Percentiles rank a stretch among this genome's conserved stretches.
Evolutionary conservation across 2,113 vertebrate genomes (phyloP).

Genomic region (Paralichthys olivaceus): DNA sequence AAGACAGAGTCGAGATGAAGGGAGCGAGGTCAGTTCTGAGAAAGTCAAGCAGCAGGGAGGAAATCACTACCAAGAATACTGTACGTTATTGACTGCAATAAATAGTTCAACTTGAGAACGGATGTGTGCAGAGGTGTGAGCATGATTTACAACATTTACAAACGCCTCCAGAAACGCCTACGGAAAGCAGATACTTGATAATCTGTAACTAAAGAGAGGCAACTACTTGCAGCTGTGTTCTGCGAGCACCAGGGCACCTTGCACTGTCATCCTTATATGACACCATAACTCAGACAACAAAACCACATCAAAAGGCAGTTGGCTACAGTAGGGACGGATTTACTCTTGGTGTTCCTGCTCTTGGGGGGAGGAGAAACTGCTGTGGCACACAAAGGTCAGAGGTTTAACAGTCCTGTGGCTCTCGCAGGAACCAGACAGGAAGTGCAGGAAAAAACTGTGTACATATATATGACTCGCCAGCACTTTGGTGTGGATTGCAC

Average conservation of each 20-base stretch:
- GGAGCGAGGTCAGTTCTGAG: slow-evolving; percentile 34
- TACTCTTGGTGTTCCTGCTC: slow-evolving; percentile 20
- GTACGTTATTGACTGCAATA: slow-evolving; percentile 51
- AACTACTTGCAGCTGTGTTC: neutral
- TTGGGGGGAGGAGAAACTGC: slow-evolving; percentile 25
- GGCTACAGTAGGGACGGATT: slow-evolving; percentile 18
- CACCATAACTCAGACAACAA: neutral
- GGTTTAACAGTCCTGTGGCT: slow-evolving; percentile 54
- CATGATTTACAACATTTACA: slow-evolving; percentile 52
- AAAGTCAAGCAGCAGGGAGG: slow-evolving; percentile 47
- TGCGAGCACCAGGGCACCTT: neutral
- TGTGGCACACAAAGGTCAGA: slow-evolving; percentile 57
- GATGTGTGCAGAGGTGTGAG: slow-evolving; percentile 35
- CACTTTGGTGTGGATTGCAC: slow-evolving; percentile 52
- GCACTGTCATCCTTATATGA: slow-evolving; percentile 10
- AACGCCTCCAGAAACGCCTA: too few relatives aligned
- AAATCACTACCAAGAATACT: slow-evolving; percentile 47
- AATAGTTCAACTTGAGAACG: slow-evolving; percentile 47
- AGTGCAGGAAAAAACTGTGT: slow-evolving; percentile 80
- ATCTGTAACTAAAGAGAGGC: neutral
- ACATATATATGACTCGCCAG: slow-evolving; percentile 70
- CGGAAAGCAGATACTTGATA: slow-evolving; percentile 22
- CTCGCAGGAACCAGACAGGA: slow-evolving; percentile 73
- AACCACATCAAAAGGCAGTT: slow-evolving; percentile 8
- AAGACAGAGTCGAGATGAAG: slow-evolving; percentile 20